Base-by-base conservation (phyloP, 2,113 vertebrate genomes). In the Passer montanus region DNA sequence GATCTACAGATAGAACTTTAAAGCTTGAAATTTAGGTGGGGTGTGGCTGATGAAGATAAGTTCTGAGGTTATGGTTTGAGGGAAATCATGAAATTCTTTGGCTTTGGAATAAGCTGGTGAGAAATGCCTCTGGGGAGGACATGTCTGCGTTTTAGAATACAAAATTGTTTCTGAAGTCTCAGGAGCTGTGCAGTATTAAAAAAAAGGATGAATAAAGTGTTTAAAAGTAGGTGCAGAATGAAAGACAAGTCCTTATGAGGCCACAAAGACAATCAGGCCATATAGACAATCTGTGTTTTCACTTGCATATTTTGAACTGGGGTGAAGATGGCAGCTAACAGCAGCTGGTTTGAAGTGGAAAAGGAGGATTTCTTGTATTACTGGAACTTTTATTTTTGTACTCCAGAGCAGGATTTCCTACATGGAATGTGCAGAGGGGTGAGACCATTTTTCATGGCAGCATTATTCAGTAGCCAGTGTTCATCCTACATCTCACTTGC, bases 201-300 rank as follows among this genome's bases (percentile, higher is more conserved):
- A 85, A 85, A 80, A 63, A 53, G 47, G 63, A 77, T 55, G 16
- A 83, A 68, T 72, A n/a, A 80, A 74, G 86, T 70, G 22, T 59
- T 85, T 69, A 84, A 95, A 95, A 96, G 86, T 84, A 88, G 80
- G 64, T 89, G 19, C 52, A 59, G 63, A 70, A 91, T 86, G 55
- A 43, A 52, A 79, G 68, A 66, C 59, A 58, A 89, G 73, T 96
- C 81, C 87, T 90, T 94, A 47, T 39, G 84, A 96, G 94, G 91
- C 81, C 87, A 95, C 93, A 56, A 63, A 95, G 97, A 97, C 95
- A 96, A 96, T 95, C 91, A 23, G 89, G 72, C 94, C 64, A 7
- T 37, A 63, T 47, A 92, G 96, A 98, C 97, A 97, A 97, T 97
- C 96, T 47, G 44, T 28, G 2, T 76, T 90, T 83, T 93, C 58